Evolutionary conservation across 2,113 vertebrate species (phyloP), one percentile per base, ranked within the genome.

Genomic region (Meles meles): DNA sequence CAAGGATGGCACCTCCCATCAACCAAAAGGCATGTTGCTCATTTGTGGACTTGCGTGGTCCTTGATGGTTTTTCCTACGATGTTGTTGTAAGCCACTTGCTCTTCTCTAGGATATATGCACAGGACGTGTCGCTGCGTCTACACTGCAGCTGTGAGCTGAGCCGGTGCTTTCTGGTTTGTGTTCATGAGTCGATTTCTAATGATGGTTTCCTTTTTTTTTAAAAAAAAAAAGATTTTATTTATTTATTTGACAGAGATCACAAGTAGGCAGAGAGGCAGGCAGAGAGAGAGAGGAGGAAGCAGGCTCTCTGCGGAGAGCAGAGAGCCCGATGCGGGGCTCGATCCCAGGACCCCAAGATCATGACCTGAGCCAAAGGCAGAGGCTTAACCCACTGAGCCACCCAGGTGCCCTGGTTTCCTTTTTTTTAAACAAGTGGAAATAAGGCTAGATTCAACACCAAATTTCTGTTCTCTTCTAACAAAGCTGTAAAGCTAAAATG

Each of bases 11-110:
- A 80, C 23, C 21, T 57, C 76, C 76, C 71, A 83, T 57, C 85
- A n/a, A 88, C 90, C 81, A 57, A 81, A 94, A 84, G 67, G 59
- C 92, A 82, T 11, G 86, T 88, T 65, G 71, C 76, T 95, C 77
- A 76, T 95, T 96, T 89, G 79, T 74, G 82, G 69, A 82, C 55
- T 49, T 20, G 8, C 57, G 12, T 76, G 34, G 55, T 71, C 89
- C 69, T 96, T 31, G 49, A 37, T 59, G 44, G 37, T 72, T 91
- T 97, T 86, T 93, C 77, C 92, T 86, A 77, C 47, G 34, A 3
- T 52, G 21, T 21, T 90, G 20, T 65, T 93, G 65, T 74, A 89
- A 65, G 31, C 74, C 42, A 47, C 39, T 49, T 71, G 65, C 44
- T 88, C 61, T 55, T 29, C 65, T 94, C 69, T 34, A 88, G 67